These are phyloP conservation scores for Chaetodon trifascialis DNA, from an alignment of 2,113 vertebrate species.

Conservation along the genomic window DNA sequence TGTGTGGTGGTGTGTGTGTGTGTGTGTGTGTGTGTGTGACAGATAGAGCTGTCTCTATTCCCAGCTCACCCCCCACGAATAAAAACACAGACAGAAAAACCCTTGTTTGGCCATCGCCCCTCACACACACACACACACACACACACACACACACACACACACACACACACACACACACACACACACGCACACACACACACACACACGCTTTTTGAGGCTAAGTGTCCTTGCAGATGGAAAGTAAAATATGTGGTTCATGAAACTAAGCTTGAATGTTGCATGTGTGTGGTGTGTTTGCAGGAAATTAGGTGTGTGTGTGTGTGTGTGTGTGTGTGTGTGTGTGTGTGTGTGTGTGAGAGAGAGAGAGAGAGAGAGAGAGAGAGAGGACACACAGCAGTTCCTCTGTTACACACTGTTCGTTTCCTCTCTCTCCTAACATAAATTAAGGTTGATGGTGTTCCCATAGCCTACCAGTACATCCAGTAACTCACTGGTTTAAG, in stretches of 20 bases:
- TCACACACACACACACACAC: conserved; percentile 31
- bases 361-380: too few relatives aligned
- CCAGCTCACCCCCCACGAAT: conserved; percentile 55
- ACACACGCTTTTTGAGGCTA: conserved; percentile 24
- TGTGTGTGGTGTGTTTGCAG: conserved; percentile 26
- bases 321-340: conserved; percentile 50
- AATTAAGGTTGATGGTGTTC: background rate
- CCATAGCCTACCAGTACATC: background rate
- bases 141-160: conserved; percentile 25
- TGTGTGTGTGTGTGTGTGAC: conserved; percentile 33
- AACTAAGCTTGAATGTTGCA: conserved; percentile 26
- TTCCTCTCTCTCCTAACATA: background rate
- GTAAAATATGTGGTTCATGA: conserved; percentile 49
- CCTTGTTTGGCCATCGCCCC: conserved; percentile 42
- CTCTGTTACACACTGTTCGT: background rate
- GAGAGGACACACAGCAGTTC: background rate
- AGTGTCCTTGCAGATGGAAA: conserved; percentile 67
- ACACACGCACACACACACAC: too few relatives aligned
- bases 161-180: too few relatives aligned
- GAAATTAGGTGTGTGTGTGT: conserved; percentile 17
- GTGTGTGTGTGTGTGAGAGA: conserved; percentile 36
- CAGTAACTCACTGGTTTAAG: background rate
- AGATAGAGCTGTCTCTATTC: conserved; percentile 61
- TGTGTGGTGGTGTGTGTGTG: background rate
- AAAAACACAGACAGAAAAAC: conserved; percentile 64